Base-by-base conservation (phyloP, 2,888 invertebrate species). In the Elegia similella region DNA sequence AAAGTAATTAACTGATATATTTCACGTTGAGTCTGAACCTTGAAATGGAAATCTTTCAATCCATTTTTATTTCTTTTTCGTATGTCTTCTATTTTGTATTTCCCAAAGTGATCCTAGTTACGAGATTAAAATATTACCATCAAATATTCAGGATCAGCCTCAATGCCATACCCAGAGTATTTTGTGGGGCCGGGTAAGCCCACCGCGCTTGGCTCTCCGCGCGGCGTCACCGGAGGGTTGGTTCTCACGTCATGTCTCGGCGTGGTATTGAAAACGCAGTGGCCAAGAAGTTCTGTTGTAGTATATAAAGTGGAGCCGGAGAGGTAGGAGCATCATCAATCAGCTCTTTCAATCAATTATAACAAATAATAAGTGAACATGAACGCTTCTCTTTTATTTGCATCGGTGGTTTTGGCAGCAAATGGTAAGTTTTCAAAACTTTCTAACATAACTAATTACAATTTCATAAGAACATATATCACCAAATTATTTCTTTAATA, bases 221-320 rank as follows among this genome's bases (percentile, higher is more conserved):
- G 42, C 29, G 42, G 15, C 34, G 48, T 56, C 56, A 56, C 42
- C 23, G 64, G 52, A 57, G 88, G 87, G 89, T 90, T 88, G 80
- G 70, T 75, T 81, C 84, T 75, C 81, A 82, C 78, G 77, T 69
- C 67, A 70, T 87, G 88, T 86, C 89, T 88, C 75, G 78, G 56
- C 52, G 43, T 72, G 67, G 77, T 63, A 86, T 88, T 89, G 85
- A 88, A 89, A 88, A 82, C 82, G 79, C 72, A 73, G 65, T 68
- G 84, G 69, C 67, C 70, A 78, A 80, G 77, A 83, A 75, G 76
- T 78, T 71, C 71, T 77, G 73, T 75, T 80, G 79, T 86, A 90
- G 90, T 90, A 90, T 90, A 84, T 84, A 90, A 90, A 78, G 80
- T 69, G 84, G 76, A 65, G 70, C 75, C 85, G 75, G 62, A 64